Evolutionary conservation across 1,140 invertebrate species (phyloP).

Genomic region (Thalassaphorura encarpata): DNA sequence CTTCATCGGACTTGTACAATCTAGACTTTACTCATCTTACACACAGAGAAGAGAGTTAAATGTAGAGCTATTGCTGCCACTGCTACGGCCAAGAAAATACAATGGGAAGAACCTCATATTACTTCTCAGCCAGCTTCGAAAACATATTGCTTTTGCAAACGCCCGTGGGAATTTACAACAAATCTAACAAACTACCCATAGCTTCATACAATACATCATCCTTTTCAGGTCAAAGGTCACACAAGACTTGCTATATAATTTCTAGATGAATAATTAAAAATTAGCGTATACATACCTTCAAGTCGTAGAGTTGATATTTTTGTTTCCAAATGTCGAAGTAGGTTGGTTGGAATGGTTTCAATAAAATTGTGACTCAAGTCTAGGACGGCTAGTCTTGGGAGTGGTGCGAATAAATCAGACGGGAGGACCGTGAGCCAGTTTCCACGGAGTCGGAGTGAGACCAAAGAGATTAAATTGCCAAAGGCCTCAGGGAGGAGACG

Average conservation of each 20-base stretch:
- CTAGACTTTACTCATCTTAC: no score
- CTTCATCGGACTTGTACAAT: no score
- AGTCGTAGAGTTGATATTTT: slow-evolving; percentile 62
- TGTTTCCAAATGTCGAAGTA: slow-evolving; percentile 64
- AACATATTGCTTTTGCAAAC: no score
- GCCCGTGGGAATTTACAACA: no score
- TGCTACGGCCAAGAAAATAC: no score
- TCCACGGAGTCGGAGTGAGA: slow-evolving; percentile 64
- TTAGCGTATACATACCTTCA: slow-evolving; percentile 49
- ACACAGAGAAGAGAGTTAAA: no score
- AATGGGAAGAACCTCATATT: not conserved
- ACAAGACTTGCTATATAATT: not conserved
- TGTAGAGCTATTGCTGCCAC: no score
- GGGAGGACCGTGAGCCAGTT: slow-evolving; percentile 72
- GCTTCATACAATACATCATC: not conserved
- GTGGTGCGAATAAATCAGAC: slow-evolving; percentile 62
- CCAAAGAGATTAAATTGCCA: slow-evolving; percentile 57
- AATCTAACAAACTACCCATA: no score
- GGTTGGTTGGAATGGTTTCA: slow-evolving; percentile 63
- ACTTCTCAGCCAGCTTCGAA: not conserved
- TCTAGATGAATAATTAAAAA: not conserved
- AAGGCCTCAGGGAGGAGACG: slow-evolving; percentile 64
- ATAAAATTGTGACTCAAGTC: slow-evolving; percentile 77
- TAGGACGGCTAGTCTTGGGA: slow-evolving; percentile 65
- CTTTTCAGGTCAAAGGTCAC: not conserved